phyloP scores from a whole-genome alignment of 1,140 invertebrate species.

The Aleiodes sp. region DNA sequence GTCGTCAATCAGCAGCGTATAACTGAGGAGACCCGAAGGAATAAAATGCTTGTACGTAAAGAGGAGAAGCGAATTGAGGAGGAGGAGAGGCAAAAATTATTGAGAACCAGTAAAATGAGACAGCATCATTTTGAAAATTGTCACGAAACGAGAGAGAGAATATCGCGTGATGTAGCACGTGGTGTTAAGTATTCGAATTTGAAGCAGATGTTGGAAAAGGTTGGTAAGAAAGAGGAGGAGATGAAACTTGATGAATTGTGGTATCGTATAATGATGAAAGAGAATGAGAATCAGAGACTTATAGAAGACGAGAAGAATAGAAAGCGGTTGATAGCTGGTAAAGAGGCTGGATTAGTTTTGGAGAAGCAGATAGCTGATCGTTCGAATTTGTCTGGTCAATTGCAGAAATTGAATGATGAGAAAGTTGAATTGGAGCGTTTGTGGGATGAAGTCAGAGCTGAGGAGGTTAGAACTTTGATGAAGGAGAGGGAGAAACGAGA shows the following conservation, averaged over 20 bases:
- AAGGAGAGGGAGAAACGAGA: slow-evolving; percentile 35
- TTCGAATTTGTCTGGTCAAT: slow-evolving; percentile 36
- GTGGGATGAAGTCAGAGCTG: slow-evolving; percentile 32
- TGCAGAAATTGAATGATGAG: slow-evolving; percentile 34
- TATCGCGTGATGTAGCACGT: slow-evolving; percentile 38
- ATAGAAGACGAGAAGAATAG: slow-evolving; percentile 38
- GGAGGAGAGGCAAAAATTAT: slow-evolving; percentile 40
- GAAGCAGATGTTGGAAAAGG: slow-evolving; percentile 52
- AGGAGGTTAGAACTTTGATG: slow-evolving; percentile 37
- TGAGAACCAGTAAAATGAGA: slow-evolving; percentile 47
- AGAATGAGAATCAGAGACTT: slow-evolving; percentile 37
- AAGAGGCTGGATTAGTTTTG: slow-evolving; percentile 25
- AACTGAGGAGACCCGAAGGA: slow-evolving; percentile 32
- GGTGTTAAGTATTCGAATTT: slow-evolving; percentile 52
- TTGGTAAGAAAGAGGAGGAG: slow-evolving; percentile 32
- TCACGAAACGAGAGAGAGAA: slow-evolving; percentile 39
- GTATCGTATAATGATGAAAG: slow-evolving; percentile 45
- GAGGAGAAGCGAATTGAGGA: slow-evolving; percentile 37
- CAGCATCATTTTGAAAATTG: slow-evolving; percentile 48
- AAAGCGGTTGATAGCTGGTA: slow-evolving; percentile 4
- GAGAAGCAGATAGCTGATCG: slow-evolving; percentile 44
- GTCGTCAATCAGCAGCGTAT: slow-evolving; percentile 38
- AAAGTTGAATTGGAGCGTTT: slow-evolving; percentile 36
- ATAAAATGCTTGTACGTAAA: background rate
- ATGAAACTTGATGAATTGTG: slow-evolving; percentile 43